A percentile compares a stretch with the other conserved stretches of the same genome.
These are phyloP conservation scores for Dermochelys coriacea DNA, from an alignment of 2,797 vertebrate genomes.

Conservation along the genomic window DNA sequence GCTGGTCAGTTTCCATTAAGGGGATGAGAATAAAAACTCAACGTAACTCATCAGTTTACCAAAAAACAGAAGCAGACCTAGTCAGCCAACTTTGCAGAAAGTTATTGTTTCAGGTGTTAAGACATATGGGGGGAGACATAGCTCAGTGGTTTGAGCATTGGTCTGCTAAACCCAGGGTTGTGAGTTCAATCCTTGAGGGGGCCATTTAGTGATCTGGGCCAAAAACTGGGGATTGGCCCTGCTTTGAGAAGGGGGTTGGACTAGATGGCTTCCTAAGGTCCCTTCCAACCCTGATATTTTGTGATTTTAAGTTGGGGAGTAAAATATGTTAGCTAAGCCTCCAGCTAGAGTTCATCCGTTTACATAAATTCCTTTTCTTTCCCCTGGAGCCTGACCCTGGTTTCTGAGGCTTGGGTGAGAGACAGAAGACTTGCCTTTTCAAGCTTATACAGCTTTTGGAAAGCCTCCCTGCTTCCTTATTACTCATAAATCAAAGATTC, in stretches of 20 bases:
- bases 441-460: background rate
- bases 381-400: constrained; percentile 32
- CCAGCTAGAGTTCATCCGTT: constrained; percentile 23
- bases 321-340: constrained; percentile 56
- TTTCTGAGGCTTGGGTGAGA: constrained; percentile 47
- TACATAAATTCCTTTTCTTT: constrained; percentile 41
- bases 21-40: constrained; percentile 47
- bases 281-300: too few species aligned
- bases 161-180: too few species aligned
- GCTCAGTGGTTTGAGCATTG: too few species aligned
- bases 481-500: constrained; percentile 24
- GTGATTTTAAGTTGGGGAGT: background rate
- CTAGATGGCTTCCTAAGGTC: too few species aligned
- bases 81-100: background rate
- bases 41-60: constrained; percentile 3
- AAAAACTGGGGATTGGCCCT: too few species aligned
- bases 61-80: background rate
- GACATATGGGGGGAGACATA: background rate
- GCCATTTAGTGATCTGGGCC: too few species aligned
- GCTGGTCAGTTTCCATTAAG: constrained; percentile 57
- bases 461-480: background rate
- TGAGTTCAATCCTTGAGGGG: too few species aligned
- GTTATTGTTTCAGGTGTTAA: constrained; percentile 47
- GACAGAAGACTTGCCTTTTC: background rate
- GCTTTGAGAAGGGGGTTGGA: too few species aligned